phyloP scores from a whole-genome alignment of 2,113 vertebrate genomes.

The Tyto alba region DNA sequence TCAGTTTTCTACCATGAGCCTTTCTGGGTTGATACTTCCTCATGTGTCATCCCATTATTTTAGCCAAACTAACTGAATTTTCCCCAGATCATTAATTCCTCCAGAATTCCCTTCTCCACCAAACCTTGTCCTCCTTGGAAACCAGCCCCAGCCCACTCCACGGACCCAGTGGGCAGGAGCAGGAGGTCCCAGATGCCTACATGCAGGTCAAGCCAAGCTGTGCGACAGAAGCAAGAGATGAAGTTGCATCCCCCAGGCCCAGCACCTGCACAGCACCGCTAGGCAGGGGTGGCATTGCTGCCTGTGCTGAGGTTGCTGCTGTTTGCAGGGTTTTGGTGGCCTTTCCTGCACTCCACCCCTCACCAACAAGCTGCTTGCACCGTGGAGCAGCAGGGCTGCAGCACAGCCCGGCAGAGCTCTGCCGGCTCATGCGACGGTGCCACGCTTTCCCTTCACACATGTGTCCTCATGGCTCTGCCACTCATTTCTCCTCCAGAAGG shows the following conservation, averaged over 20 bases:
- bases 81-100: background rate
- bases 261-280: background rate
- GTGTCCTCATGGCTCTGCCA: background rate
- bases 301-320: background rate
- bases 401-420: background rate
- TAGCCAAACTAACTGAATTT: background rate
- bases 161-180: accelerated
- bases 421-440: accelerated
- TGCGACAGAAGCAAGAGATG: background rate
- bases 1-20: background rate
- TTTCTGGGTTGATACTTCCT: background rate
- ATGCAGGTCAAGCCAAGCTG: accelerated
- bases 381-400: accelerated
- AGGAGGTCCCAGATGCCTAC: background rate
- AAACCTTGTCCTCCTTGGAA: background rate
- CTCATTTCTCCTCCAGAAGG: background rate
- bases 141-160: background rate
- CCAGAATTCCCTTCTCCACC: background rate
- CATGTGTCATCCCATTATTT: background rate
- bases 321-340: background rate
- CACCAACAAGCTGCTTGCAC: background rate
- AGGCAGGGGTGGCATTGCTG: background rate
- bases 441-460: background rate
- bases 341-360: background rate
- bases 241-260: background rate